A percentile compares a stretch with the other conserved stretches of the same genome.
These are phyloP conservation scores for Standfussiana lucernea DNA, from an alignment of 2,888 invertebrate genomes.

Conservation along the genomic window DNA sequence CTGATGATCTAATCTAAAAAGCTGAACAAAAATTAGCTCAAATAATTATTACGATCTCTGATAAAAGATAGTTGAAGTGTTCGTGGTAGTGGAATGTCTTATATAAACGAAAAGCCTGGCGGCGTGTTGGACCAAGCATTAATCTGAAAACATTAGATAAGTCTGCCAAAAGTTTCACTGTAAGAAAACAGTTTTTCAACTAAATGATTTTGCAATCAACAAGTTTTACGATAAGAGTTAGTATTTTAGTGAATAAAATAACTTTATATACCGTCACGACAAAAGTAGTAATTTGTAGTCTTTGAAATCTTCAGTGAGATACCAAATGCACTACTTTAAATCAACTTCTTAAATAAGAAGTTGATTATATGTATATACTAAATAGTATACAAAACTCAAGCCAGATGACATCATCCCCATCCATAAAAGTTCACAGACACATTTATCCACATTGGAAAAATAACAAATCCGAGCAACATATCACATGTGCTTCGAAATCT, in stretches of 20 bases:
- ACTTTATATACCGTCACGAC: not conserved
- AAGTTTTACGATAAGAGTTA: not conserved
- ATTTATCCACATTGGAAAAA: constrained; percentile 44
- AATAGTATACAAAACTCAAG: no score
- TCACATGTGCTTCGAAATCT: constrained; percentile 52
- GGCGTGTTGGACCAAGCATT: not conserved
- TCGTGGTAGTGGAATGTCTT: constrained; percentile 3
- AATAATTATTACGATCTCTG: constrained; percentile 21
- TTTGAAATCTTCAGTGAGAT: not conserved
- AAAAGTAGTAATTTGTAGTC: not conserved
- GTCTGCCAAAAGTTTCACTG: not conserved
- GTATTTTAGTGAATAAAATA: not conserved
- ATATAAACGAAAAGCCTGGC: not conserved
- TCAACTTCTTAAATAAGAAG: no score
- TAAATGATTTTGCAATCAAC: not conserved
- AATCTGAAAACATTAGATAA: not conserved
- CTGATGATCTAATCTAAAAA: not conserved
- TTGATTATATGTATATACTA: no score
- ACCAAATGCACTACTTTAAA: constrained; percentile 1
- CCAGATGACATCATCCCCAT: constrained; percentile 48
- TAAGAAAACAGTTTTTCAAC: not conserved
- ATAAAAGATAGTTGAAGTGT: constrained; percentile 18
- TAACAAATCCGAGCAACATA: constrained; percentile 32
- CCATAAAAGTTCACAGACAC: constrained; percentile 39
- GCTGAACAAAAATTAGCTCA: constrained; percentile 3